Evolutionary conservation across 1,140 invertebrate genomes (phyloP).

Genomic region (Diorhabda carinulata): DNA sequence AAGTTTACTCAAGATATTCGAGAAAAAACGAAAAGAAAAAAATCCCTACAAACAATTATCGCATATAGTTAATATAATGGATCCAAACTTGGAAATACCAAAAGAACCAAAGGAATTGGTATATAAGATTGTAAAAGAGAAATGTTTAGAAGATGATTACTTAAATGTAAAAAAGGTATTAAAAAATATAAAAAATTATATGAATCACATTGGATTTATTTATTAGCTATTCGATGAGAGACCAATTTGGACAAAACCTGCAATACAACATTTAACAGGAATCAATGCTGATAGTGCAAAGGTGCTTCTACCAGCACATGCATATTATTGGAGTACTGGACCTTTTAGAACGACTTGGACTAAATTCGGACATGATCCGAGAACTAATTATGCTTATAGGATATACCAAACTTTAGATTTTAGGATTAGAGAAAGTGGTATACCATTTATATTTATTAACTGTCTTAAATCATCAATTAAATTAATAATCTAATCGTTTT

Average conservation of each 20-base stretch:
- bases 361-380: conserved; percentile 80
- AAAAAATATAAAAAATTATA: not conserved
- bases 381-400: conserved; percentile 70
- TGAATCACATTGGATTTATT: not conserved
- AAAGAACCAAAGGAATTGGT: conserved; percentile 22
- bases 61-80: conserved; percentile 27
- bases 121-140: conserved; percentile 24
- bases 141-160: conserved; percentile 20
- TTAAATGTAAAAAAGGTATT: conserved; percentile 24
- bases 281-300: conserved; percentile 65
- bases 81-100: conserved; percentile 32
- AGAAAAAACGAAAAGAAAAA: conserved; percentile 18
- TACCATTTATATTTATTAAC: not conserved
- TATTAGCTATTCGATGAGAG: conserved; percentile 66
- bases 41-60: conserved; percentile 17
- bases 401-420: conserved; percentile 86
- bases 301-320: conserved; percentile 72
- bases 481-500: too few species aligned
- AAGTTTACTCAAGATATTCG: conserved; percentile 11
- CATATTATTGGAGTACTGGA: conserved; percentile 80
- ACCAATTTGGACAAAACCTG: conserved; percentile 82
- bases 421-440: conserved; percentile 57
- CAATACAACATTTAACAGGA: conserved; percentile 62
- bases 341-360: conserved; percentile 88
- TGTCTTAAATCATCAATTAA: too few species aligned